These are phyloP conservation scores for Nicator chloris DNA, from an alignment of 2,113 vertebrate species.

Conservation along the genomic window DNA sequence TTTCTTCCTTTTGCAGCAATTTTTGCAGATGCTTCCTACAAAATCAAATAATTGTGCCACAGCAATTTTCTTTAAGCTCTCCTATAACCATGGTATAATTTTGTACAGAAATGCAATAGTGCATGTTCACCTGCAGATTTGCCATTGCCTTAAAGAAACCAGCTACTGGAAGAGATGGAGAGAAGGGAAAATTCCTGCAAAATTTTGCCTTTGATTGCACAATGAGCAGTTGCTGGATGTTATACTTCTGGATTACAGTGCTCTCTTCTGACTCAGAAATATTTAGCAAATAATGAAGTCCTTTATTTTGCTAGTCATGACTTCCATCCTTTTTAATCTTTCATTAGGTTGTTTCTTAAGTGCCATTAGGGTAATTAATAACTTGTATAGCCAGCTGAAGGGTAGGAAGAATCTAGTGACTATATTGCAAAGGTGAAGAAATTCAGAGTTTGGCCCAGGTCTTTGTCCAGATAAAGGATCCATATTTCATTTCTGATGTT, in stretches of 20 bases:
- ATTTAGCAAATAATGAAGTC: not conserved
- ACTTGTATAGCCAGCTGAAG: not conserved
- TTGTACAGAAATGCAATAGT: not conserved
- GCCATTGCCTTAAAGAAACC: not conserved
- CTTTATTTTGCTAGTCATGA: not conserved
- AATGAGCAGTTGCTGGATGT: not conserved
- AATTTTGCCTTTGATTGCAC: not conserved
- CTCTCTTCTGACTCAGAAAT: not conserved
- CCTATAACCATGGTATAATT: not conserved
- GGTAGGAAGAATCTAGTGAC: not conserved
- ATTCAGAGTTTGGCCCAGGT: rapidly evolving
- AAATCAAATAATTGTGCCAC: not conserved
- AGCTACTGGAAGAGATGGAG: not conserved
- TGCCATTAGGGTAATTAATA: not conserved
- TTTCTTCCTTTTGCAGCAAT: not conserved
- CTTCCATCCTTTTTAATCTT: not conserved
- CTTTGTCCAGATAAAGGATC: not conserved
- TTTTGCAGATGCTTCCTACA: not conserved
- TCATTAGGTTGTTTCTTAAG: not conserved
- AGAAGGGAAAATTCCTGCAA: not conserved
- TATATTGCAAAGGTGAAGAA: not conserved
- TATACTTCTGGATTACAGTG: not conserved
- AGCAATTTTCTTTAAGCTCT: not conserved
- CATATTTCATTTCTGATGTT: not conserved
- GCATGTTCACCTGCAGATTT: not conserved